Base-by-base conservation (phyloP, 2,797 vertebrate genomes). In the Rhinogobio ventralis region DNA sequence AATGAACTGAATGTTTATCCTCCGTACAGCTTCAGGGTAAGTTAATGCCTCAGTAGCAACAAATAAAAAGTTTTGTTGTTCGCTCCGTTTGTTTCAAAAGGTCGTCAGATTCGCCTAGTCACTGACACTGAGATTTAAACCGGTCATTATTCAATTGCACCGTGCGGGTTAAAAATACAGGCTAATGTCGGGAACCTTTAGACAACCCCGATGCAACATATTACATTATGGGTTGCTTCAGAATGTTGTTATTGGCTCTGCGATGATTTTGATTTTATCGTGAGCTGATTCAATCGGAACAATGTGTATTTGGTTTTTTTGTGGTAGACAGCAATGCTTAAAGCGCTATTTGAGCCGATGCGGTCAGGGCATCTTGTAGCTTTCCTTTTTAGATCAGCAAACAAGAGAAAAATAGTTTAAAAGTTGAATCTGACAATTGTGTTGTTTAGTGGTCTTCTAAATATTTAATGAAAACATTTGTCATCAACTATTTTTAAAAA, bases 221-320 rank as follows among this genome's bases (percentile, higher is more conserved):
- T 93, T 90, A 87, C 92, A 93, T 93, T 92, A 93, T 64, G 90
- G 90, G 75, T 90, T 88, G 90, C 90, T 87, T 90, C 88, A 86
- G 91, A 79, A 0, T 94, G 94, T 96, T 95, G 89, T 92, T 91
- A 89, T 94, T 96, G 95, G 95, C 95, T 94, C 91, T 42, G 90
- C 92, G 88, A 92, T 90, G 90, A 92, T 90, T 91, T 85, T 88
- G 95, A 97, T 95, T 90, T 89, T 95, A 96, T 96, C 96, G 89
- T 85, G 90, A 90, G 85, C 55, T 95, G 96, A 96, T 95, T 94
- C 95, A 96, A 96, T 96, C 94, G 92, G 93, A 91, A 93, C 87
- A 85, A 88, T 89, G 91, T 93, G 94, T 94, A 94, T 88, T 91
- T 81, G 66, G 82, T 85, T 76, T 76, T 87, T 90, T 89, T 89